A percentile compares a stretch with the other conserved stretches of the same genome.
Conservation (phyloP, 2,888 invertebrate genomes). For the Blastobasis adustella region DNA sequence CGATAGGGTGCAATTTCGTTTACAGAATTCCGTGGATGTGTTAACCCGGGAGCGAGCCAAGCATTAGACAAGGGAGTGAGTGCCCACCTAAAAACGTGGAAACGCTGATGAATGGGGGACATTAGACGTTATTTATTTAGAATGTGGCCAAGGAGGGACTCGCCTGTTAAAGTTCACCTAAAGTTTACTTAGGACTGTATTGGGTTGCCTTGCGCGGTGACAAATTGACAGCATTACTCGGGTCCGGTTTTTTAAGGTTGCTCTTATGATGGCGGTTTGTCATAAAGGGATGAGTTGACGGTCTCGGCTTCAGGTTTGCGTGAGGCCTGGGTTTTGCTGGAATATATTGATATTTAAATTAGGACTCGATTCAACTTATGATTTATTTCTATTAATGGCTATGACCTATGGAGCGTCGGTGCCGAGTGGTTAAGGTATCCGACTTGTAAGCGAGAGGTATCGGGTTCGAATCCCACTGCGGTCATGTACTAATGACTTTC, state of each 20-base stretch:
- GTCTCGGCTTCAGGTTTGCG: too few species aligned
- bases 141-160: slow-evolving; percentile 72
- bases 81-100: slow-evolving; percentile 71
- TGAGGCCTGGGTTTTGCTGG: not conserved
- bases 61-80: slow-evolving; percentile 63
- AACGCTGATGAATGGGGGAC: slow-evolving; percentile 75
- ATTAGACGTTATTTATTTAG: slow-evolving; percentile 77
- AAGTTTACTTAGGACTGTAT: slow-evolving; percentile 73
- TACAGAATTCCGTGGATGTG: slow-evolving; percentile 25
- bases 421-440: too few species aligned
- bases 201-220: slow-evolving; percentile 66
- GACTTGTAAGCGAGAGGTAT: too few species aligned
- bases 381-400: too few species aligned
- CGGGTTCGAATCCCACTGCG: too few species aligned
- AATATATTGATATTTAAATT: not conserved
- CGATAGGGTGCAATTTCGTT: slow-evolving; percentile 23
- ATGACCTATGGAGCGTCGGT: too few species aligned
- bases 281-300: slow-evolving; percentile 17
- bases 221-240: slow-evolving; percentile 62
- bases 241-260: slow-evolving; percentile 67
- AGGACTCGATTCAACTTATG: too few species aligned
- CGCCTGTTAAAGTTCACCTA: slow-evolving; percentile 64
- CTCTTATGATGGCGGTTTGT: slow-evolving; percentile 62
- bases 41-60: slow-evolving; percentile 38
- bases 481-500: too few species aligned